Evolutionary conservation across 2,113 vertebrate genomes (phyloP).

Genomic region (Lepus europaeus): DNA sequence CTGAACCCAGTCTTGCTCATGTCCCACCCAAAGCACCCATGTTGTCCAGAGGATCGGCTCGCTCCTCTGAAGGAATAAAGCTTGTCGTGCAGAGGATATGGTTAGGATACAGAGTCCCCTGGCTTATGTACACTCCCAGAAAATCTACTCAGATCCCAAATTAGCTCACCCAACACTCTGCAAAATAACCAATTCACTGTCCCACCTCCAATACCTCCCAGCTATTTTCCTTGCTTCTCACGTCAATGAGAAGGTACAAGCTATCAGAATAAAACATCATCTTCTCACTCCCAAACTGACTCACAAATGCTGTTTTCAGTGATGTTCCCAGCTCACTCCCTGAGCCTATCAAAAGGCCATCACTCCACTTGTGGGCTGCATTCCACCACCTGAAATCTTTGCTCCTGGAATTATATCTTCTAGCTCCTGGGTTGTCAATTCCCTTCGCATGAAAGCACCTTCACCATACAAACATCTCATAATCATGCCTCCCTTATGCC

Average conservation of each 20-base stretch:
- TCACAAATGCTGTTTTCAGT: not conserved
- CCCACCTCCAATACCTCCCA: conserved; percentile 4
- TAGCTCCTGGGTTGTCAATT: not conserved
- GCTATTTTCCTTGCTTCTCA: not conserved
- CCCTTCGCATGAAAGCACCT: not conserved
- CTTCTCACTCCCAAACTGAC: not conserved
- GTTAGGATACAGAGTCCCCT: not conserved
- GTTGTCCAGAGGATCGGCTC: not conserved
- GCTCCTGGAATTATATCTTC: not conserved
- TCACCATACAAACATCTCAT: not conserved
- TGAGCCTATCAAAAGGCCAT: not conserved
- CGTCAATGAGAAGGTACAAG: not conserved
- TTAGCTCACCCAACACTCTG: not conserved
- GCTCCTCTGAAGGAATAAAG: not conserved
- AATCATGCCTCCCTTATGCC: not conserved
- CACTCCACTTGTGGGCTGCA: not conserved
- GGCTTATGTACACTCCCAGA: not conserved
- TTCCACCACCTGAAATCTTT: conserved; percentile 39
- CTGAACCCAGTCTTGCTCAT: not conserved
- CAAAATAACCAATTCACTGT: conserved; percentile 17
- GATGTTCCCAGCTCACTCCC: not conserved
- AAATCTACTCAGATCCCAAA: not conserved
- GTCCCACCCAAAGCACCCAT: not conserved
- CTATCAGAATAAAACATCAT: not conserved
- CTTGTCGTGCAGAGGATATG: not conserved